These are phyloP conservation scores for Amphibalanus amphitrite DNA, from an alignment of 1,140 invertebrate species.

Conservation along the genomic window DNA sequence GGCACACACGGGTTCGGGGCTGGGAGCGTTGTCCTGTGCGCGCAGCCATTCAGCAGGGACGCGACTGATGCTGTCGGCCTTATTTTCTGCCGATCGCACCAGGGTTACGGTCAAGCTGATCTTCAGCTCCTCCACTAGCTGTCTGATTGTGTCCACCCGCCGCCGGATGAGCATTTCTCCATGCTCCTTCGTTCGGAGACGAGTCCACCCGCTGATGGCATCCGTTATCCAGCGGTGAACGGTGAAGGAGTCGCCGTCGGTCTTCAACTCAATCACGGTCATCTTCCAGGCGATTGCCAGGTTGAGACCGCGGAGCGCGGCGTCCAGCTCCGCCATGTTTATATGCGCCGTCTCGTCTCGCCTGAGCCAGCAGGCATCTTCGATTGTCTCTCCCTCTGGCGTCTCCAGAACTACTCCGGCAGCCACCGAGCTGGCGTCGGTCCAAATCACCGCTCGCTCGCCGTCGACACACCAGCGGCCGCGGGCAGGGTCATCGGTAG, in stretches of 20 bases:
- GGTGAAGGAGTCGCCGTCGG: slow-evolving; percentile 5
- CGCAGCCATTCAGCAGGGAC: not conserved
- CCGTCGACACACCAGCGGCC: not conserved
- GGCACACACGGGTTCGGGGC: too few species aligned
- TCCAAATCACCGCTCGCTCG: not conserved
- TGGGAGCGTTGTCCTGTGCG: not conserved
- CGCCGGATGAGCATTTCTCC: too few species aligned
- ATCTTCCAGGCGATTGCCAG: slow-evolving; percentile 9
- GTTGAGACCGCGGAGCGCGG: slow-evolving; percentile 8
- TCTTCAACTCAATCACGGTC: slow-evolving; percentile 6
- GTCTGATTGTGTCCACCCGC: slow-evolving; percentile 1
- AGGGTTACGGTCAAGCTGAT: not conserved
- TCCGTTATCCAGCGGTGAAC: slow-evolving; percentile 7
- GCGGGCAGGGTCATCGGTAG: not conserved
- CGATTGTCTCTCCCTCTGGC: not conserved
- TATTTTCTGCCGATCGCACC: not conserved
- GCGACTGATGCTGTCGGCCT: not conserved
- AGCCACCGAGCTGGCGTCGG: not conserved
- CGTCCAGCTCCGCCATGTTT: slow-evolving; percentile 11
- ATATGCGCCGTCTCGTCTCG: slow-evolving; percentile 2
- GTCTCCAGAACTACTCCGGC: not conserved
- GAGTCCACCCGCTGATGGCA: not conserved
- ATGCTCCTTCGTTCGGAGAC: slow-evolving; percentile 4
- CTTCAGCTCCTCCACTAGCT: not conserved
- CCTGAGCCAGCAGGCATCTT: not conserved